A percentile compares a stretch with the other conserved stretches of the same genome.
phyloP scores from a whole-genome alignment of 2,888 invertebrate species.

The Rhingia rostrata region DNA sequence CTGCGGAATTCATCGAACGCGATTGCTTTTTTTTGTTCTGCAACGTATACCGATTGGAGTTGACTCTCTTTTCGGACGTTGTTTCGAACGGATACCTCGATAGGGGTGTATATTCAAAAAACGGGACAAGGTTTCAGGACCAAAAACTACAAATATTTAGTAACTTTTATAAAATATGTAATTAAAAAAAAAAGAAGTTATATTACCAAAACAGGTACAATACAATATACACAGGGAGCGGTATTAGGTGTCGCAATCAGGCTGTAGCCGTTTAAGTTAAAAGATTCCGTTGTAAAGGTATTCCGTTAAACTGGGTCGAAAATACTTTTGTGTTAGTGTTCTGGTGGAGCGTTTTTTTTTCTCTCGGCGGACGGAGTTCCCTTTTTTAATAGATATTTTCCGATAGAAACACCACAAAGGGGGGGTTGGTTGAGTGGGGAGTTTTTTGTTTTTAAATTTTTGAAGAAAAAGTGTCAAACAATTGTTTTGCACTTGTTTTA shows the following conservation, averaged over 20 bases:
- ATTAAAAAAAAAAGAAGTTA: constrained; percentile 23
- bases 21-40: too few species aligned
- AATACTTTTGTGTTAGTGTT: constrained; percentile 18
- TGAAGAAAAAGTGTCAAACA: too few species aligned
- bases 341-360: not conserved
- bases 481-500: not conserved
- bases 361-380: not conserved
- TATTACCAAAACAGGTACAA: constrained; percentile 81
- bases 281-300: constrained; percentile 74
- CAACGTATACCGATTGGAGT: too few species aligned
- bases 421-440: too few species aligned
- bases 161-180: constrained; percentile 6
- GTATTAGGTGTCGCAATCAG: constrained; percentile 73
- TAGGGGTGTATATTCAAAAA: too few species aligned
- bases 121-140: not conserved
- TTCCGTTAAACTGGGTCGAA: constrained; percentile 67
- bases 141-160: constrained; percentile 6
- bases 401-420: not conserved
- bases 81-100: too few species aligned
- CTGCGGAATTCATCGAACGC: too few species aligned
- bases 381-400: not conserved
- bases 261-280: constrained; percentile 74
- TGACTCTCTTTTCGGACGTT: too few species aligned
- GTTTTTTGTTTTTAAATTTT: too few species aligned
- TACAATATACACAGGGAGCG: constrained; percentile 81